Conservation (phyloP, 30 jellyfish, hydroid and myxozoan genomes). For the Aurelia sp. region DNA sequence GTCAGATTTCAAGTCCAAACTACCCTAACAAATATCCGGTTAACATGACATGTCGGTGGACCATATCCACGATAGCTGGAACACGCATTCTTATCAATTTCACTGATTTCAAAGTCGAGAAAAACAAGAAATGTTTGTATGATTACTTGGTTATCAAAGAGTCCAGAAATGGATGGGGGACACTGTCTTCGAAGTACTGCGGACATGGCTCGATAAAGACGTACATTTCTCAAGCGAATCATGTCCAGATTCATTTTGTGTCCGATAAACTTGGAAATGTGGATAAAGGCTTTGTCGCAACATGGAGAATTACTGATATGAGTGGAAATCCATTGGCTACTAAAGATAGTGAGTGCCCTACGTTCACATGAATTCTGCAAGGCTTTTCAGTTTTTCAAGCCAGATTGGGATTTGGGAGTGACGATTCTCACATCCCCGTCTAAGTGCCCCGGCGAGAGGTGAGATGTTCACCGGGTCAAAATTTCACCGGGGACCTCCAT, state of each 20-base stretch:
- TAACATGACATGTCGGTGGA: slow-evolving; percentile 81
- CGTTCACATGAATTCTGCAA: too few species aligned
- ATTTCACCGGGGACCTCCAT: too few species aligned
- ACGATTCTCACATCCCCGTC: too few species aligned
- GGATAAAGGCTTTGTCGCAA: slow-evolving; percentile 46
- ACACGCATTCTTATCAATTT: slow-evolving; percentile 52
- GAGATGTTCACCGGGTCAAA: too few species aligned
- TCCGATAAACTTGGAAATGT: slow-evolving; percentile 65
- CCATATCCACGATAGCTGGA: slow-evolving; percentile 41
- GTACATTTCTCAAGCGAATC: slow-evolving; percentile 36
- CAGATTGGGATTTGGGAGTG: too few species aligned
- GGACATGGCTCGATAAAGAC: slow-evolving; percentile 39
- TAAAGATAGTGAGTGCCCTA: neutral
- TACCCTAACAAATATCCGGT: slow-evolving; percentile 82
- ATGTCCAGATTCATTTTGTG: slow-evolving; percentile 40
- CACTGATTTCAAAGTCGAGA: slow-evolving; percentile 57
- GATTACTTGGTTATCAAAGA: slow-evolving; percentile 54
- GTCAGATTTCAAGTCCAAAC: slow-evolving; percentile 72
- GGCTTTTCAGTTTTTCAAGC: too few species aligned
- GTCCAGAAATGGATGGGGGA: slow-evolving; percentile 51
- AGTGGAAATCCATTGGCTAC: slow-evolving; percentile 23
- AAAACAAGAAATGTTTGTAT: slow-evolving; percentile 55
- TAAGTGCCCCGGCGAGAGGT: too few species aligned
- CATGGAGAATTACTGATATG: slow-evolving; percentile 41
- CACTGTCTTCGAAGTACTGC: slow-evolving; percentile 55